Conservation (phyloP, 2,888 invertebrate genomes). For the Suillia variegata region DNA sequence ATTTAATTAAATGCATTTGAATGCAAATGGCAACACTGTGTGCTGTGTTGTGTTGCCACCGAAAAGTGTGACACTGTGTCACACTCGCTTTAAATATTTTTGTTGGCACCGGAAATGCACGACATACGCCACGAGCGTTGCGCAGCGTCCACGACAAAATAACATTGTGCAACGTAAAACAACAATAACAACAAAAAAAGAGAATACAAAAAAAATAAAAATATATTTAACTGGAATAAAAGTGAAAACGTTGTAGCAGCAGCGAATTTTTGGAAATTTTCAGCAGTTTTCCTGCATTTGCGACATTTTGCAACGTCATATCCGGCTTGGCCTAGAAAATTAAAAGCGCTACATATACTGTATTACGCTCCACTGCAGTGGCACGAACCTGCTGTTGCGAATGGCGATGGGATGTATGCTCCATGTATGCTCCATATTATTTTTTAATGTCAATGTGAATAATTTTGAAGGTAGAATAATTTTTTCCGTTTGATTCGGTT, state of each 20-base stretch:
- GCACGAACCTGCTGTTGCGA: no score
- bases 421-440: no score
- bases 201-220: no score
- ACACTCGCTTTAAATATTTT: neutral
- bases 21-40: constrained; percentile 38
- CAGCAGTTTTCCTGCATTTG: neutral
- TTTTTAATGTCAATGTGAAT: no score
- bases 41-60: no score
- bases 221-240: no score
- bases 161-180: neutral
- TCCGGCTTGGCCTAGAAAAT: neutral
- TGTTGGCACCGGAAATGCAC: neutral
- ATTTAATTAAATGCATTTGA: constrained; percentile 55
- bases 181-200: neutral
- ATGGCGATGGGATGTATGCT: no score
- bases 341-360: no score
- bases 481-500: no score
- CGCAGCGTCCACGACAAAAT: neutral
- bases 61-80: neutral
- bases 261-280: neutral
- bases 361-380: no score
- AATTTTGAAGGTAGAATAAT: no score
- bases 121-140: neutral
- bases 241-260: neutral
- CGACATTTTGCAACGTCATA: neutral